A percentile compares a stretch with the other conserved stretches of the same genome.
Evolutionary conservation across 1,140 invertebrate genomes (phyloP).

Genomic region (Piezodorus guildinii): DNA sequence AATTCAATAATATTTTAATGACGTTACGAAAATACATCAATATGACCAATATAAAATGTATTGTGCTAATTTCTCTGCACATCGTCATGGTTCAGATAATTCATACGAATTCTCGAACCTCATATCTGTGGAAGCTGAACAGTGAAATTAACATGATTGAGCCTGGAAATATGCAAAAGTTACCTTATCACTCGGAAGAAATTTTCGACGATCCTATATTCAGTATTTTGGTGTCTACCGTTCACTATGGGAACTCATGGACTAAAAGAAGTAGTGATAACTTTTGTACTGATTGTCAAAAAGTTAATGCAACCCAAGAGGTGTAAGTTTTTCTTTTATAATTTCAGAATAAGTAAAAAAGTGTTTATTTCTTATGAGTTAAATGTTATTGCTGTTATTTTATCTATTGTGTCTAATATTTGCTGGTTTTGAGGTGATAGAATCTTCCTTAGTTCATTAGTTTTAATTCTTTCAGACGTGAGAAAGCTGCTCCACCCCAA

Average conservation of each 20-base stretch:
- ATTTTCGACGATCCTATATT: constrained; percentile 47
- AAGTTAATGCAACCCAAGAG: constrained; percentile 31
- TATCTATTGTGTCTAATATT: too few relatives aligned
- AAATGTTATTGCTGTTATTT: too few relatives aligned
- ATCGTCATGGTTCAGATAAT: constrained; percentile 50
- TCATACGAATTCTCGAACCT: constrained; percentile 55
- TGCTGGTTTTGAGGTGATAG: too few relatives aligned
- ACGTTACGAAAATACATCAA: neutral
- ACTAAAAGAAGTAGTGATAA: constrained; percentile 44
- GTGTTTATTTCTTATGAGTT: too few relatives aligned
- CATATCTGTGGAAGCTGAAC: constrained; percentile 56
- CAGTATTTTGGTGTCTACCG: constrained; percentile 50
- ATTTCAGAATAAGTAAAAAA: too few relatives aligned
- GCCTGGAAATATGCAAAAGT: constrained; percentile 41
- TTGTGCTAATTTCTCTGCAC: constrained; percentile 27
- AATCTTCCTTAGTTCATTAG: too few relatives aligned
- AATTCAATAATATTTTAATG: too few relatives aligned
- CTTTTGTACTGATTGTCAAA: constrained; percentile 42
- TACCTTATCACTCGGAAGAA: constrained; percentile 36
- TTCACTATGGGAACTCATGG: constrained; percentile 48
- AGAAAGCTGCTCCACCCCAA: neutral
- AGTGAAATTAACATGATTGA: constrained; percentile 52
- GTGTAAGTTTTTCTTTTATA: constrained; percentile 24
- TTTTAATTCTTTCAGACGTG: too few relatives aligned
- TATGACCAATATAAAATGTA: constrained; percentile 6